These are phyloP conservation scores for Liparis tanakae DNA, from an alignment of 2,797 vertebrate species.

Conservation along the genomic window DNA sequence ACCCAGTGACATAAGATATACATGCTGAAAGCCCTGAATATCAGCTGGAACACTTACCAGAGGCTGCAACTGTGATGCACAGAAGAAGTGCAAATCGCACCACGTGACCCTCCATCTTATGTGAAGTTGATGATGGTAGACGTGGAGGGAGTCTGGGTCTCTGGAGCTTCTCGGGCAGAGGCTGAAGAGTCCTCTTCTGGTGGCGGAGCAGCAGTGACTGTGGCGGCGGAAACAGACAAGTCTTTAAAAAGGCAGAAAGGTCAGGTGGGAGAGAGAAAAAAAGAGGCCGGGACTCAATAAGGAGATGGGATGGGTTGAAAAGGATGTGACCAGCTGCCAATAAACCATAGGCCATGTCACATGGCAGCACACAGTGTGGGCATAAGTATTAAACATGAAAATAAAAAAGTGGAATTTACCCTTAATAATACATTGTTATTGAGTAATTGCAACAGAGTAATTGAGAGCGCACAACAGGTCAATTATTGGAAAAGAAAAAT, in stretches of 20 bases:
- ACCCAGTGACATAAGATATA: not conserved
- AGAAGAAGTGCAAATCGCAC: conserved; percentile 57
- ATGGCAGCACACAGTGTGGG: not conserved
- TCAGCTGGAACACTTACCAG: conserved; percentile 67
- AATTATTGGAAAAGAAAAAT: not conserved
- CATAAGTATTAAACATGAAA: not conserved
- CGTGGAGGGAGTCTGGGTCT: conserved; percentile 45
- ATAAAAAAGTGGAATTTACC: not conserved
- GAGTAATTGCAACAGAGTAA: not conserved
- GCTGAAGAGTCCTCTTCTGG: conserved; percentile 52
- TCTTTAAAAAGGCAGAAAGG: conserved; percentile 56
- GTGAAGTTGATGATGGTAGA: conserved; percentile 20
- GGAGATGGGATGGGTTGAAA: conserved; percentile 29
- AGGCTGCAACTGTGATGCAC: conserved; percentile 57
- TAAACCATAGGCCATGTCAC: not conserved
- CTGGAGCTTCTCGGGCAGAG: conserved; percentile 30
- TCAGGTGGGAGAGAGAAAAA: conserved; percentile 32
- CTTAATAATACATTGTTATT: not conserved
- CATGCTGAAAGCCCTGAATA: conserved; percentile 6
- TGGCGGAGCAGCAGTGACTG: conserved; percentile 48
- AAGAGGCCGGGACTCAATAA: not conserved
- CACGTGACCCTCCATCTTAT: conserved; percentile 70
- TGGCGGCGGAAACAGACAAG: conserved; percentile 45
- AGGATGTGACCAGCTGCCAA: conserved; percentile 1
- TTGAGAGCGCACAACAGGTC: not conserved